A percentile compares a stretch with the other conserved stretches of the same genome.
Evolutionary conservation across 2,113 vertebrate species (phyloP).

Genomic region (Nycticebus coucang): DNA sequence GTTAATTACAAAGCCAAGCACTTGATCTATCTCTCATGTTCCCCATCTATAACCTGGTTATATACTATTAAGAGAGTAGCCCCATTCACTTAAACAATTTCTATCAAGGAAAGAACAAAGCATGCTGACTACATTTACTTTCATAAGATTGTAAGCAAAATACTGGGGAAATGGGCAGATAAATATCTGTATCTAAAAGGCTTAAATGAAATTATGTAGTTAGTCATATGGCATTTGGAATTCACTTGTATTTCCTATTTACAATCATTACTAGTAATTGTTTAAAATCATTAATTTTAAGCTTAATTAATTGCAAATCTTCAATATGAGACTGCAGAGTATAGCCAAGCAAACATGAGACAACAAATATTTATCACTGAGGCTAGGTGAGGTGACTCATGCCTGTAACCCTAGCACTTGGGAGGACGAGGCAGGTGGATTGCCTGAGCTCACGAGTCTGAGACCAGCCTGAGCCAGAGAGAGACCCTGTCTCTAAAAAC

Average conservation of each 20-base stretch:
- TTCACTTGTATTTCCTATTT: slow-evolving; percentile 35
- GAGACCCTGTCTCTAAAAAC: no score
- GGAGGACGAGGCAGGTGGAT: no score
- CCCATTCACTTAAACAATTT: not conserved
- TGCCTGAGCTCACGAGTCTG: no score
- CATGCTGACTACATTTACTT: not conserved
- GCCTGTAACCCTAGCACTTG: no score
- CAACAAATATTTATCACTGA: not conserved
- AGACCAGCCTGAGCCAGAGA: no score
- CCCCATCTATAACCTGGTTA: not conserved
- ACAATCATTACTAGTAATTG: not conserved
- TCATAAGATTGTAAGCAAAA: not conserved
- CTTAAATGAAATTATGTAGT: not conserved
- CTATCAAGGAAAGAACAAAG: not conserved
- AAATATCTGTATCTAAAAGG: not conserved
- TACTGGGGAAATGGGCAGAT: not conserved
- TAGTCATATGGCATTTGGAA: slow-evolving; percentile 4
- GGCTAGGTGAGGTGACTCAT: no score
- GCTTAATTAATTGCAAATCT: not conserved
- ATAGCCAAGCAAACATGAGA: not conserved
- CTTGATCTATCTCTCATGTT: not conserved
- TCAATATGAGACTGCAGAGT: not conserved
- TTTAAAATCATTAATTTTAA: slow-evolving; percentile 40
- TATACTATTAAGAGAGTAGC: not conserved
- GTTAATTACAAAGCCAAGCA: not conserved